Base-by-base conservation (phyloP, 1,140 invertebrate genomes). In the Arctopsyche grandis region DNA sequence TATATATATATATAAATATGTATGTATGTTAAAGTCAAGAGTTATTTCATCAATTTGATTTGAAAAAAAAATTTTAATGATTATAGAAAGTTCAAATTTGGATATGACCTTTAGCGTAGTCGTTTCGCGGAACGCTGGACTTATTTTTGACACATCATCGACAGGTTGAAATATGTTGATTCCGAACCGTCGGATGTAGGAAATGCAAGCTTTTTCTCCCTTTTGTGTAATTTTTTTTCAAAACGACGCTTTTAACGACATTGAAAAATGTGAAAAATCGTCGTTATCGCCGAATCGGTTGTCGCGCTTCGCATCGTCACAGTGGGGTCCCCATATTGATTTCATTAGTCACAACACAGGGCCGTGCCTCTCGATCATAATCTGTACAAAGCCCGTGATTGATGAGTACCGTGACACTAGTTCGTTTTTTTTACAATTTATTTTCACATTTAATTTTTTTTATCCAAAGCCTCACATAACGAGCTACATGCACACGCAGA, bases 281-380 rank as follows among this genome's bases (percentile, higher is more conserved):
- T 38, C 29, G 29, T 38, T 38, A 38, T 38, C 29, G 29, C 29
- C 29, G 29, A 38, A 38, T 38, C 29, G 29, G 29, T 38, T 38
- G 29, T 38, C 29, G 29, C 29, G 29, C 29, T 38, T 38, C 29
- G 19, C 63, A 9, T 10, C 24, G 63, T 66, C 63, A 22, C 63
- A 29, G 24, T 29, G 63, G 63, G 63, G 63, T 38, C 21, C 21
- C 63, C 63, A 77, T 80, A 80, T 80, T 80, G 79, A 80, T 80
- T 80, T 80, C 79, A 80, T 80, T 80, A 80, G 79, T 73, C 79
- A 80, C 74, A 71, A 76, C 69, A 74, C 63, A 66, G n/a, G 24
- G 60, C 63, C 29, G 63, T 66, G 77, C 58, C 29, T 66, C 71
- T 69, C 48, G 60, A 76, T 58, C 52, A 75, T 77, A 77, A 80